These are phyloP conservation scores for Thamnophis sirtalis DNA, from an alignment of 2,113 vertebrate species.

Conservation along the genomic window DNA sequence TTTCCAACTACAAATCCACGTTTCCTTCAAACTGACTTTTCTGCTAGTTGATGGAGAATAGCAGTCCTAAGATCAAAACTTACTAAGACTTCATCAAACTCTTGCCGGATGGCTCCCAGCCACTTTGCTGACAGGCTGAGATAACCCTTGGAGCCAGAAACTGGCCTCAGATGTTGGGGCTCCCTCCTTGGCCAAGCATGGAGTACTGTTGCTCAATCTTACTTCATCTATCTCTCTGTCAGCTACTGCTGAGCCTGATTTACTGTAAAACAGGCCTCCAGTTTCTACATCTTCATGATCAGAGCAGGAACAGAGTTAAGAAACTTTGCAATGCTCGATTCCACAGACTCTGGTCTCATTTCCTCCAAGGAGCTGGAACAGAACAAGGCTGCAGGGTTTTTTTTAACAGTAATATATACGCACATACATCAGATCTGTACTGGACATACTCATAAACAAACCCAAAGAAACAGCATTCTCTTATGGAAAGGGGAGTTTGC, in stretches of 20 bases:
- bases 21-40: background rate
- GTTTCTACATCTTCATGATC: background rate
- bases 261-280: background rate
- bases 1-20: background rate
- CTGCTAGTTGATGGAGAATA: background rate
- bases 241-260: background rate
- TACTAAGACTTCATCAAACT: background rate
- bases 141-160: slow-evolving; percentile 6
- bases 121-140: background rate
- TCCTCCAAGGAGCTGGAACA: background rate
- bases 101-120: background rate
- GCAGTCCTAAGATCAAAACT: background rate
- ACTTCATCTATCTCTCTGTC: background rate
- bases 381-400: background rate
- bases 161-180: background rate
- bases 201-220: background rate
- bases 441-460: background rate
- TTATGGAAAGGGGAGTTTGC: background rate
- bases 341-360: background rate
- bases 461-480: background rate
- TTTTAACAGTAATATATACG: background rate
- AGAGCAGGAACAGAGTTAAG: background rate
- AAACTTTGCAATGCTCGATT: background rate
- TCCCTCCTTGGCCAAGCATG: background rate
- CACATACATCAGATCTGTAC: background rate